Evolutionary conservation across 2,113 vertebrate species (phyloP).

Genomic region (Ictalurus furcatus): DNA sequence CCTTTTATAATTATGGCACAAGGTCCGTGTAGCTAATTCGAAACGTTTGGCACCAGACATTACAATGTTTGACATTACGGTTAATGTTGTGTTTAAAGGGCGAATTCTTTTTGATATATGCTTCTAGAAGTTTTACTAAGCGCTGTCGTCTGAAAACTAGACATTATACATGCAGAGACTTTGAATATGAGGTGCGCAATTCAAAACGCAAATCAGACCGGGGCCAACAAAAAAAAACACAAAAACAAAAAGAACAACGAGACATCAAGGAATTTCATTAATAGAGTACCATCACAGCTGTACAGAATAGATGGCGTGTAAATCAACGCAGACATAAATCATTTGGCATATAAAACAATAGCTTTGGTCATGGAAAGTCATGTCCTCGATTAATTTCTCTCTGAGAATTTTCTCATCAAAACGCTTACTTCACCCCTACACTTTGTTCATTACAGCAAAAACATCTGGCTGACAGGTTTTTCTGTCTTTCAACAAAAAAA

Average conservation of each 20-base stretch:
- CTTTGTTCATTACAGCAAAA: constrained; percentile 84
- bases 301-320: constrained; percentile 52
- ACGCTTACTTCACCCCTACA: constrained; percentile 85
- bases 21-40: constrained; percentile 16
- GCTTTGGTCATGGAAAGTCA: constrained; percentile 68
- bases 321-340: constrained; percentile 64
- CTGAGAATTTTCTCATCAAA: constrained; percentile 79
- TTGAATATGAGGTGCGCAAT: constrained; percentile 43
- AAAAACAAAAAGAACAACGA: no score
- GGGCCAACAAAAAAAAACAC: background rate
- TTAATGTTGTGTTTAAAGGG: constrained; percentile 25
- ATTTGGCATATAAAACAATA: constrained; percentile 70
- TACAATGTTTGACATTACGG: constrained; percentile 10
- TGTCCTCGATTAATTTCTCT: constrained; percentile 85
- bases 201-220: constrained; percentile 35
- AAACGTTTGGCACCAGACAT: constrained; percentile 5
- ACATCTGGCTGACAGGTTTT: constrained; percentile 84
- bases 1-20: constrained; percentile 29
- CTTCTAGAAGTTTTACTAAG: constrained; percentile 4
- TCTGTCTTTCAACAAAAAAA: constrained; percentile 46
- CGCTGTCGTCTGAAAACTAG: constrained; percentile 51
- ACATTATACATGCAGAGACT: constrained; percentile 36
- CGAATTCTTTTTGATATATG: background rate
- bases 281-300: constrained; percentile 36
- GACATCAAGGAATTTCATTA: constrained; percentile 42